Evolutionary conservation across 2,797 vertebrate genomes (phyloP).

Genomic region (Fratercula arctica): DNA sequence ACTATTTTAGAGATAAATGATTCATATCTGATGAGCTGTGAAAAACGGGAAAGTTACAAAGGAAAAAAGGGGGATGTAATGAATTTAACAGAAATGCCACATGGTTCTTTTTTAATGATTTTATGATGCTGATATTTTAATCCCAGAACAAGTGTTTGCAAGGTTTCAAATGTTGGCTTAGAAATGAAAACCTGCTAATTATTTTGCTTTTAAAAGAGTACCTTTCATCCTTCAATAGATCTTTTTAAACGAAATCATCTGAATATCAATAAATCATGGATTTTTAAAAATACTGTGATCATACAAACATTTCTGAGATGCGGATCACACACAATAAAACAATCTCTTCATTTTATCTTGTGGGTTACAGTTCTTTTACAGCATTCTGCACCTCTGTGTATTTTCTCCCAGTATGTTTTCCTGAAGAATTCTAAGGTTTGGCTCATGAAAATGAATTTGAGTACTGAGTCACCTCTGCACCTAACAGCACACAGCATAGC

Average conservation of each 20-base stretch:
- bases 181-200: background rate
- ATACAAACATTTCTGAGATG: background rate
- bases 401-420: background rate
- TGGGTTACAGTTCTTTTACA: background rate
- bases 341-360: background rate
- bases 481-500: background rate
- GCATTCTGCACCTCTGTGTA: background rate
- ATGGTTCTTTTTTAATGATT: slow-evolving; percentile 10
- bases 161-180: background rate
- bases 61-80: background rate
- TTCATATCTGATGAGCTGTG: background rate
- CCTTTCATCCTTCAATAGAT: background rate
- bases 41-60: background rate
- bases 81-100: slow-evolving; percentile 16
- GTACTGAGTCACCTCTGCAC: background rate
- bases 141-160: background rate
- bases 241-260: background rate
- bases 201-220: slow-evolving; percentile 3
- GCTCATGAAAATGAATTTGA: background rate
- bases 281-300: background rate
- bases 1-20: background rate
- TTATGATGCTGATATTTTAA: slow-evolving; percentile 45
- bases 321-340: background rate
- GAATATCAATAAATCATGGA: background rate
- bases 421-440: background rate